These are phyloP conservation scores for Melanotaenia duboulayi DNA, from an alignment of 2,113 vertebrate genomes.

Conservation along the genomic window DNA sequence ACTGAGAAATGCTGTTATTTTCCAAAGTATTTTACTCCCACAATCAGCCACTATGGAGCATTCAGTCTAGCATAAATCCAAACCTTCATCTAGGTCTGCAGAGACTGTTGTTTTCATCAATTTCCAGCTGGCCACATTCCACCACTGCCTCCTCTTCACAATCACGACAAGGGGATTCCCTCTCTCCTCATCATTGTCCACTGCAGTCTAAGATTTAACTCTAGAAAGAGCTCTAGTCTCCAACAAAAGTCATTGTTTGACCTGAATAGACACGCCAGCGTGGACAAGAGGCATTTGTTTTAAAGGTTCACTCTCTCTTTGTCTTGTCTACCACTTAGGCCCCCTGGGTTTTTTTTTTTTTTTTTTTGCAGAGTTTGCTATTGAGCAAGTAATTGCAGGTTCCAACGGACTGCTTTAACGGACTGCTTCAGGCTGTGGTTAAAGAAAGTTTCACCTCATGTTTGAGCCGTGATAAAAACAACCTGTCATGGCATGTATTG, in stretches of 20 bases:
- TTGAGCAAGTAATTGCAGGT: slow-evolving; percentile 60
- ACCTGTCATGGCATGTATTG: slow-evolving; percentile 42
- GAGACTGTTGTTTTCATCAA: slow-evolving; percentile 32
- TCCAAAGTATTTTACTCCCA: slow-evolving; percentile 17
- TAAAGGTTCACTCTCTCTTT: slow-evolving; percentile 52
- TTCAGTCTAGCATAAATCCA: slow-evolving; percentile 47
- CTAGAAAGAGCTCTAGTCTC: slow-evolving; percentile 38
- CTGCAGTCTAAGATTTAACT: slow-evolving; percentile 45
- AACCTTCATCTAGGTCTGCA: slow-evolving; percentile 45
- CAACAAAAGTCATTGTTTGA: slow-evolving; percentile 68
- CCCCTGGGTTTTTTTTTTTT: slow-evolving; percentile 18
- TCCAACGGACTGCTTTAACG: slow-evolving; percentile 43
- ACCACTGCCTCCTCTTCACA: slow-evolving; percentile 44
- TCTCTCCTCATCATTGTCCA: slow-evolving; percentile 51
- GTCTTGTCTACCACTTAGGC: slow-evolving; percentile 36
- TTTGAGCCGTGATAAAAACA: slow-evolving; percentile 61
- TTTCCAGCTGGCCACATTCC: slow-evolving; percentile 62
- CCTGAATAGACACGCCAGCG: slow-evolving; percentile 37
- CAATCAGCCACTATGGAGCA: not conserved
- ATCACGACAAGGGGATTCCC: slow-evolving; percentile 64
- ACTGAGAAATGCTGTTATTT: not conserved
- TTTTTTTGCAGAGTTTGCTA: slow-evolving; percentile 21
- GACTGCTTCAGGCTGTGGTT: slow-evolving; percentile 54
- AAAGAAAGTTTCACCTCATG: slow-evolving; percentile 44
- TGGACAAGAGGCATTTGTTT: slow-evolving; percentile 65